These are phyloP conservation scores for Zoanthus solanderi DNA, from an alignment of 92 coral and sea anemone genomes.

Conservation along the genomic window DNA sequence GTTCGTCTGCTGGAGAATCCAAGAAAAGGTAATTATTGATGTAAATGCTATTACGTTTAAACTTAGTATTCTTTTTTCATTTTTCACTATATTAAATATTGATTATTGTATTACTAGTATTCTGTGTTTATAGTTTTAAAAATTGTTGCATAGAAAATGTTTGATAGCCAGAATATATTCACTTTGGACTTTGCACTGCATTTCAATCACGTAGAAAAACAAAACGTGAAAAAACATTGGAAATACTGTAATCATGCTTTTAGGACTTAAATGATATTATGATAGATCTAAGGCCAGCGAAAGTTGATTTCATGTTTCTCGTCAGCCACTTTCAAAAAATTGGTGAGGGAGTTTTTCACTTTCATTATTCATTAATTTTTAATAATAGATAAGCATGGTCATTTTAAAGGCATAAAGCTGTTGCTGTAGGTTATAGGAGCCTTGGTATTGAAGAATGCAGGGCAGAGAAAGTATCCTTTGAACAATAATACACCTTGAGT, in stretches of 20 bases:
- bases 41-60: slow-evolving; percentile 10
- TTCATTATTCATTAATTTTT: background rate
- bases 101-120: background rate
- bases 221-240: slow-evolving; percentile 1
- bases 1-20: slow-evolving; percentile 21
- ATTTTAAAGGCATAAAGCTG: slow-evolving; percentile 18
- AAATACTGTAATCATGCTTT: background rate
- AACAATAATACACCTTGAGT: background rate
- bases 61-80: slow-evolving; percentile 1
- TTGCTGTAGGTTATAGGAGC: slow-evolving; percentile 16
- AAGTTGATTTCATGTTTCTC: slow-evolving; percentile 2
- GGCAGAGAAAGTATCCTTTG: slow-evolving; percentile 7
- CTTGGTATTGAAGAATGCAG: slow-evolving; percentile 23
- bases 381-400: slow-evolving; percentile 10
- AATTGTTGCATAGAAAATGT: slow-evolving; percentile 6
- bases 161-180: slow-evolving; percentile 6
- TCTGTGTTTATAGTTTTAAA: background rate
- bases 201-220: background rate
- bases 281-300: slow-evolving; percentile 7
- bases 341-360: slow-evolving; percentile 1
- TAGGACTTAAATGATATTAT: background rate
- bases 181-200: slow-evolving; percentile 6
- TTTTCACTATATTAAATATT: background rate
- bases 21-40: slow-evolving; percentile 17
- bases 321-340: background rate